Base-by-base conservation (phyloP, 92 coral and sea anemone genomes). In the Pocillopora meandrina region DNA sequence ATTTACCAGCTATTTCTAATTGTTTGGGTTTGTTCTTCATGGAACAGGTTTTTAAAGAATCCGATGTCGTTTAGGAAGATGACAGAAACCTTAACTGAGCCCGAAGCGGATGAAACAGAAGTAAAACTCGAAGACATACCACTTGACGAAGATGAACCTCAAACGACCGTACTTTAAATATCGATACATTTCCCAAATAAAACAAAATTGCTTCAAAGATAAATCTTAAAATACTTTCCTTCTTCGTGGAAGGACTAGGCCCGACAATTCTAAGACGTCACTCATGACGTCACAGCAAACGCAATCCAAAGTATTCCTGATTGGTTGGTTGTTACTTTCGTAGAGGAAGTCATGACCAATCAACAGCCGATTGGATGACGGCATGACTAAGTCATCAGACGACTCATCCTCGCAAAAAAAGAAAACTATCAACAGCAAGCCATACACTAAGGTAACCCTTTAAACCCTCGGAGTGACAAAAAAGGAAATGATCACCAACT, bases 11-110 rank as follows among this genome's bases (percentile, higher is more conserved):
- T 42, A 5, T 17, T 63, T 23, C 0, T 8, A 33, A 18, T 33
- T 68, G 26, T 19, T 10, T 12, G 42, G 17, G 17, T 20, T 34
- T 15, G 0, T 15, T 16, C 56, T 68, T 23, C 10, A 64, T 65
- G 64, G 17, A 47, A 36, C 76, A 81, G 85, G 76, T 81, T 81
- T 36, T 34, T 81, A 35, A 81, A 81, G 85, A 16, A 81, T 17
- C 85, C 85, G n/a, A 1, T n/a, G 70, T 35, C 78, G 61, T 81
- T 81, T 36, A 67, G 77, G 20, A 36, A 69, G 70, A 71, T 59
- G 85, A 71, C 77, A n/a, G 85, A 81, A 12, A 36, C 47, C 9
- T 56, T 68, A 33, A 3, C n/a, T 2, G 61, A 13, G 21, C 57
- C 69, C 10, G 77, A 81, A 34, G 70, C 36, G 57, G 77, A 68